phyloP scores from a whole-genome alignment of 2,113 vertebrate species.

The Clinocottus analis region DNA sequence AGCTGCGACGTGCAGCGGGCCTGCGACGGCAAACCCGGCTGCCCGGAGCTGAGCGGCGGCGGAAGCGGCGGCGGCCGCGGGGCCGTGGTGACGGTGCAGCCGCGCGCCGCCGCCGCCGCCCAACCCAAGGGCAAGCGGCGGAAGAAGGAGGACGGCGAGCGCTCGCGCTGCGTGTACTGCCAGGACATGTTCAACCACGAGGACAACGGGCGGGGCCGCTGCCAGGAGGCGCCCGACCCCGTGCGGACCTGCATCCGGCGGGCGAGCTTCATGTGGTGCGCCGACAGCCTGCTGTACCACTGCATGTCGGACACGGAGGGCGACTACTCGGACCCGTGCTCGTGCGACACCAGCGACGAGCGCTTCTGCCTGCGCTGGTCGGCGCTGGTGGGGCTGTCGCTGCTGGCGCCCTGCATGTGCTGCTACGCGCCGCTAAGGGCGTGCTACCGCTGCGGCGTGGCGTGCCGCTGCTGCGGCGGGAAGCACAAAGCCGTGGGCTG shows the following conservation, averaged over 20 bases:
- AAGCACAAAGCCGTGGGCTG: slow-evolving; percentile 94
- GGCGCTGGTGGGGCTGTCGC: slow-evolving; percentile 92
- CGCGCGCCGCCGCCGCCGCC: slow-evolving; percentile 70
- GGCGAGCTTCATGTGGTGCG: slow-evolving; percentile 98
- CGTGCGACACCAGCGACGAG: slow-evolving; percentile 94
- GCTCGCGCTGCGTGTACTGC: slow-evolving; percentile 92
- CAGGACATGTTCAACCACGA: slow-evolving; percentile 93
- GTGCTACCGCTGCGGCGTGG: slow-evolving; percentile 93
- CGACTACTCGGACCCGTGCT: slow-evolving; percentile 96
- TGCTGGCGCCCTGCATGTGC: slow-evolving; percentile 98
- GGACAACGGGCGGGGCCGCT: slow-evolving; percentile 91
- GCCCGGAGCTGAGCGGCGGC: slow-evolving; percentile 78
- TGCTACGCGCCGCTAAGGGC: slow-evolving; percentile 95
- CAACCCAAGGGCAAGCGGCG: slow-evolving; percentile 85
- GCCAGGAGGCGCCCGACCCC: slow-evolving; percentile 94
- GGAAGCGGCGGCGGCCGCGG: slow-evolving; percentile 44
- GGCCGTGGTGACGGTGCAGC: slow-evolving; percentile 89
- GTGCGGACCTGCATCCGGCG: slow-evolving; percentile 92
- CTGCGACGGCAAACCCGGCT: slow-evolving; percentile 83
- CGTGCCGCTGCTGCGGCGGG: slow-evolving; percentile 95
- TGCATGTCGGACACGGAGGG: slow-evolving; percentile 99
- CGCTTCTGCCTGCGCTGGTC: slow-evolving; percentile 97
- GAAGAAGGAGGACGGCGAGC: slow-evolving; percentile 86
- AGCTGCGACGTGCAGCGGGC: slow-evolving; percentile 63
- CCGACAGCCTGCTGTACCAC: slow-evolving; percentile 98